Base-by-base conservation (phyloP, 2,113 vertebrate species). In the Rhea americana region DNA sequence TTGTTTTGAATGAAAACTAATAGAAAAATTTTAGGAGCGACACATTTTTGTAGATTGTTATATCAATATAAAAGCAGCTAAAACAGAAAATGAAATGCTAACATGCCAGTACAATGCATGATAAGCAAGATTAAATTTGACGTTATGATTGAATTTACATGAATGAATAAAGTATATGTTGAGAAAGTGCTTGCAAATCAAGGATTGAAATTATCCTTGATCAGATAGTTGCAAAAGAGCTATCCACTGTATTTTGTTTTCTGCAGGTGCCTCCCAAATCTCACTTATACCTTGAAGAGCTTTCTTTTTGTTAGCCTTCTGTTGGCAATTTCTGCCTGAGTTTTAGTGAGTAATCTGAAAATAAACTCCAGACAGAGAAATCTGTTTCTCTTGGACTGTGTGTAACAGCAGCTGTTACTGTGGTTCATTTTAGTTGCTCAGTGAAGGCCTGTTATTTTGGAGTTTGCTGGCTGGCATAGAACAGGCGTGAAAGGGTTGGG, bases 211-310 rank as follows among this genome's bases (percentile, higher is more conserved):
- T 37, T 48, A 90, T 73, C 28, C 28, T 90, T 89, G 8, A n/a
- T 39, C 16, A 19, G 32, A 13, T 11, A 25, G 19, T 32, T 82
- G 45, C 22, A 30, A 8, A 78, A 41, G 16, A 50, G 5, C 30
- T 61, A 11, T 6, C 65, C 0, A 0, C 13, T 62, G 32, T 4
- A 73, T 51, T 50, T 55, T 50, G 30, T 78, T 41, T 56, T 19
- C 39, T 56, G 5, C n/a, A 56, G 24, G 50, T 82, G 18, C 6
- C 28, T 35, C 9, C 17, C 13, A 25, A 2, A 9, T 30, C 37
- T 0, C 0, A n/a, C 19, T 39, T 20, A 1, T 28, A 39, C 30
- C 22, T 6, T 6, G 9, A 50, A 18, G 21, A 2, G 26, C 39
- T 70, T 13, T 77, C 48, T 61, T 41, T 50, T 16, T n/a, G 28